Evolutionary conservation across 2,888 invertebrate species (phyloP).

Genomic region (Diplazon laetatorius): DNA sequence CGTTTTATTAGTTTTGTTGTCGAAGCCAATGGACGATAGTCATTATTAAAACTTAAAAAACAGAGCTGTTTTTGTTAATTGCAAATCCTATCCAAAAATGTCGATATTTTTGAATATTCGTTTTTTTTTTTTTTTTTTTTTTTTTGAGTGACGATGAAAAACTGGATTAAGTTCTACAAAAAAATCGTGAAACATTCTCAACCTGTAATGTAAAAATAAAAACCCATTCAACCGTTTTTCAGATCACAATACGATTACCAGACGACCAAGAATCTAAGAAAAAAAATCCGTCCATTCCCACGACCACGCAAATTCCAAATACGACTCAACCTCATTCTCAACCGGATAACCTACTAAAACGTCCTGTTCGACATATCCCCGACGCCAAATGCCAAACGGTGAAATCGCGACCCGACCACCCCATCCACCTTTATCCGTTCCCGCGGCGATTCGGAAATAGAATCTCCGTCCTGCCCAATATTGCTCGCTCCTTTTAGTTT

Average conservation of each 20-base stretch:
- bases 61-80: too few species aligned
- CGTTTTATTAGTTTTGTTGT: too few species aligned
- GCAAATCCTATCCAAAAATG: too few species aligned
- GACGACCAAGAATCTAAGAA: neutral
- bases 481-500: slow-evolving; percentile 8
- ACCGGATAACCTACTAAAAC: neutral
- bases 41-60: too few species aligned
- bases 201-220: too few species aligned
- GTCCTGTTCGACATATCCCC: neutral
- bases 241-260: too few species aligned
- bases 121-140: too few species aligned
- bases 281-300: neutral
- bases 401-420: slow-evolving; percentile 1
- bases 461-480: neutral
- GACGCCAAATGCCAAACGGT: slow-evolving; percentile 25
- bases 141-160: neutral
- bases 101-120: too few species aligned
- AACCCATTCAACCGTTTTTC: too few species aligned
- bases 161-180: too few species aligned
- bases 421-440: neutral
- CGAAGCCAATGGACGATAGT: too few species aligned
- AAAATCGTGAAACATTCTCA: too few species aligned
- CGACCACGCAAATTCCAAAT: neutral
- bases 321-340: neutral
- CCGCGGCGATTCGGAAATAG: neutral